Conservation (phyloP, 2,888 invertebrate species). For the Dinocampus coccinellae region DNA sequence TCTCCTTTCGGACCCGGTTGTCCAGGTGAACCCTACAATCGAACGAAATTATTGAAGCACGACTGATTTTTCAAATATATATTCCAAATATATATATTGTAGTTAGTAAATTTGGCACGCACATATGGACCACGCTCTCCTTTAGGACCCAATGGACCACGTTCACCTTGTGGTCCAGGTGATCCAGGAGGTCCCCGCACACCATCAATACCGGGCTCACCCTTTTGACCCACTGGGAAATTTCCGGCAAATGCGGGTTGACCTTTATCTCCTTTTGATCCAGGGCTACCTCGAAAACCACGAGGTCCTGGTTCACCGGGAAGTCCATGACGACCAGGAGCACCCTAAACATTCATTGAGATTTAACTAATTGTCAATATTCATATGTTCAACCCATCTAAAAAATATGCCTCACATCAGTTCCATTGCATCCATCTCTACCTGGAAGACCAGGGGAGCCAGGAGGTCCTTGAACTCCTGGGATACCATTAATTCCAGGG, state of each 20-base stretch:
- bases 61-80: constrained; percentile 43
- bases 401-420: constrained; percentile 78
- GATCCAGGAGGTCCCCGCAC: constrained; percentile 76
- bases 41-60: constrained; percentile 23
- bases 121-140: constrained; percentile 76
- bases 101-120: constrained; percentile 50
- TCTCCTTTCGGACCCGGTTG: constrained; percentile 78
- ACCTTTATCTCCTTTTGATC: constrained; percentile 83
- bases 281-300: constrained; percentile 78
- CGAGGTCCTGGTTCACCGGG: constrained; percentile 82
- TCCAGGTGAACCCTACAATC: constrained; percentile 77
- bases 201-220: constrained; percentile 85
- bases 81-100: constrained; percentile 1
- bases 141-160: constrained; percentile 74
- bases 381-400: neutral
- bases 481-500: constrained; percentile 81
- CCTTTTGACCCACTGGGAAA: constrained; percentile 85
- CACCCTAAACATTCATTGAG: constrained; percentile 73
- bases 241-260: constrained; percentile 82
- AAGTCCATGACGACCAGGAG: constrained; percentile 79
- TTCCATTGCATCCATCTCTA: constrained; percentile 95
- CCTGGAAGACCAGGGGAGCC: constrained; percentile 86
- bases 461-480: constrained; percentile 77
- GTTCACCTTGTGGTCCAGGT: constrained; percentile 75
- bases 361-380: neutral